Percentiles rank a stretch among this genome's conserved stretches.
phyloP scores from a whole-genome alignment of 2,797 vertebrate species.

The Acrossocheilus wenchowensis region DNA sequence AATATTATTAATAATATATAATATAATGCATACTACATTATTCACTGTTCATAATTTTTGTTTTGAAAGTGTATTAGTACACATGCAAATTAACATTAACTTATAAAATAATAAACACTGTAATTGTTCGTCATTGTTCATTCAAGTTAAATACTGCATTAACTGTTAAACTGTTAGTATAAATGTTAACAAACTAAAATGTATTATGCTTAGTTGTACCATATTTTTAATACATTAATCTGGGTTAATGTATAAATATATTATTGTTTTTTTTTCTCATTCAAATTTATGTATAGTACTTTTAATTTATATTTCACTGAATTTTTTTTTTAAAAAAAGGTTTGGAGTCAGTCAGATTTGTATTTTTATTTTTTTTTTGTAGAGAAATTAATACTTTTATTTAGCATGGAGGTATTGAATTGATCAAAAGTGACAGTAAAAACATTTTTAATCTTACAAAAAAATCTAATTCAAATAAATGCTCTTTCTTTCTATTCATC shows the following conservation, averaged over 20 bases:
- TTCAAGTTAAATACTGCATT: too few species aligned
- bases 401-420: background rate
- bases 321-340: too few species aligned
- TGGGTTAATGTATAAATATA: background rate
- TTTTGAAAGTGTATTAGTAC: background rate
- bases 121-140: background rate
- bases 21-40: background rate
- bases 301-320: background rate
- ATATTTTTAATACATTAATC: background rate
- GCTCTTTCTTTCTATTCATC: background rate
- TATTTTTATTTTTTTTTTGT: background rate
- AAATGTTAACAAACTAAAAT: background rate
- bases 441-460: background rate
- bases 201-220: background rate
- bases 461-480: background rate
- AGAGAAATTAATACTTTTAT: background rate
- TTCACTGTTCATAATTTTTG: background rate
- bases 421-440: background rate
- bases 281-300: background rate
- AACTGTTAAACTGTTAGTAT: background rate
- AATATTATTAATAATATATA: background rate
- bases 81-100: background rate
- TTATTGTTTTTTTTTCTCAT: background rate
- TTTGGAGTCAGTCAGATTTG: background rate
- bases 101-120: background rate